Evolutionary conservation across 2,888 invertebrate species (phyloP), one percentile per base, ranked within the genome.

Genomic region (Tetanocera ferruginea): DNA sequence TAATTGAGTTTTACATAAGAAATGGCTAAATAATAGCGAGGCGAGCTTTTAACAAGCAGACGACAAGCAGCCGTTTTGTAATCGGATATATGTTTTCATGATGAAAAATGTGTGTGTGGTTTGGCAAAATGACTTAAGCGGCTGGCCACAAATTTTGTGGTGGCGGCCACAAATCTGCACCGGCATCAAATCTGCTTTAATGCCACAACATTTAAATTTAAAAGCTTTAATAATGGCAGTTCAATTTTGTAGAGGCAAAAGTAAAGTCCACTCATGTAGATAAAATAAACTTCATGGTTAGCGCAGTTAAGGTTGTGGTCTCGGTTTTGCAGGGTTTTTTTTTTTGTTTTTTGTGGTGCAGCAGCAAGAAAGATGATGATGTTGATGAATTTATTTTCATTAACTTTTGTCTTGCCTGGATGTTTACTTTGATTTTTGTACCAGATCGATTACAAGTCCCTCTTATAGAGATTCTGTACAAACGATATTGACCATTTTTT

Each of bases 1-100:
- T 74, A 74, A 74, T 74, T 74, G 74, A 74, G 60, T 76, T 76
- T 28, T 57, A 60, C 25, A n/a, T 57, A 69, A 66, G 52, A 49
- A 37, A 62, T 31, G 31, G 64, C 11, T 37, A n/a, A 28, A 66
- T 34, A 64, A 57, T 52, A 51, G 51, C 1, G 31, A 23, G 3
- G 51, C 1, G 31, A 23, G 3, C n/a, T 52, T 34, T 19, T 74
- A 31, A 74, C 51, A 64, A 34, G 23, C 51, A 49, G 37, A 72
- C 55, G 17, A 34, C 5, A 34, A 51, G 37, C 43, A n/a, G 37
- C 19, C 3, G 49, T 70, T 57, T 69, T 69, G 69, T 51, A 69
- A 69, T 14, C 51, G 11, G n/a, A 69, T 49, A 17, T 5, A 34
- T 28, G 9, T 17, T 31, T 66, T 4, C 4, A n/a, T n/a, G n/a